These are phyloP conservation scores for Varecia variegata DNA, from an alignment of 2,797 vertebrate genomes.

Conservation along the genomic window DNA sequence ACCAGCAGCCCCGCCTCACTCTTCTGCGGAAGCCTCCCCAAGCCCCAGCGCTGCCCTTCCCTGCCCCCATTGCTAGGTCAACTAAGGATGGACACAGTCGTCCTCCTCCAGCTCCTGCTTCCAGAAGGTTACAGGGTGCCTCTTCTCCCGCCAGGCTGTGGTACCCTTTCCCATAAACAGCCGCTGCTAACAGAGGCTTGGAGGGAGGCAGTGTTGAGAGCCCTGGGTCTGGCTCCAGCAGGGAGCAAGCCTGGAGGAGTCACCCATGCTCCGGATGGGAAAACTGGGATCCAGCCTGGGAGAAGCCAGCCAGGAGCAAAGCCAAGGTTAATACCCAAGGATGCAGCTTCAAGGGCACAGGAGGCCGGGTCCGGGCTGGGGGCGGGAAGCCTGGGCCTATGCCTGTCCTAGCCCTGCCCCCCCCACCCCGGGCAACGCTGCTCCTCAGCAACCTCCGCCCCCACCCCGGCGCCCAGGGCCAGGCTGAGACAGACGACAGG, in stretches of 20 bases:
- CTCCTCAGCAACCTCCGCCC: not conserved
- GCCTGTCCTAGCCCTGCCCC: not conserved
- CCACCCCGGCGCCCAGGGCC: not conserved
- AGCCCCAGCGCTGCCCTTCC: not conserved
- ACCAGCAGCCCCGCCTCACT: not conserved
- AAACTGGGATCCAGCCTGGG: not conserved
- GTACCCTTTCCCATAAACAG: not conserved
- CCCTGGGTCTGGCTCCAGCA: not conserved
- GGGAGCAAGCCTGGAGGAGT: not conserved
- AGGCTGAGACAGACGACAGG: not conserved
- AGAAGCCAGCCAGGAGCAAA: not conserved
- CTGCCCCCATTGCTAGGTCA: not conserved
- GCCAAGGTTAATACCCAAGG: not conserved
- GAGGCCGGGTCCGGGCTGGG: not conserved
- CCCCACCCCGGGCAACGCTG: not conserved
- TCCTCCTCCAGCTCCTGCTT: not conserved
- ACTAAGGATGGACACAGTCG: not conserved
- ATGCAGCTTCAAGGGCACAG: not conserved
- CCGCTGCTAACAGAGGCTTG: not conserved
- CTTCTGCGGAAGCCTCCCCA: not conserved
- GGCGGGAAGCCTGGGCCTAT: not conserved
- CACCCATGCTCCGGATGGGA: not conserved
- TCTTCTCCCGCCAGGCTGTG: not conserved
- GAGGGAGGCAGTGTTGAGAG: not conserved
- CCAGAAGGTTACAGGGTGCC: not conserved